These are phyloP conservation scores for Oikopleura vanhoeffeni DNA, from an alignment of 23 tunicate genomes.

Conservation along the genomic window DNA sequence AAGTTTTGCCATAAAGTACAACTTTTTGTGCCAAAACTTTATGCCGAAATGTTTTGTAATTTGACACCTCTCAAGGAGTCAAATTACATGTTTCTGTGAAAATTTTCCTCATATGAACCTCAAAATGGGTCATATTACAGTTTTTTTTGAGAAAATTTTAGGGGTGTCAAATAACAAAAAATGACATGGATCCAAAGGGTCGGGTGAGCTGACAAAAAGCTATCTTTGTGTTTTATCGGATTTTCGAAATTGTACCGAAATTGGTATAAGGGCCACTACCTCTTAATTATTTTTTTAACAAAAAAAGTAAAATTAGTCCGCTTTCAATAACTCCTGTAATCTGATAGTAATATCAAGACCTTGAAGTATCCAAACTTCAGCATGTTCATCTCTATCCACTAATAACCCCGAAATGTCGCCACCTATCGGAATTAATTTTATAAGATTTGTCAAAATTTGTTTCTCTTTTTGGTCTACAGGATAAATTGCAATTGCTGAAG, in stretches of 20 bases:
- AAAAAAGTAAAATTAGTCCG: not conserved
- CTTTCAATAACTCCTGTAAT: not conserved
- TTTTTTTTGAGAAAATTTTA: not conserved
- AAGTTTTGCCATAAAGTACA: too few relatives aligned
- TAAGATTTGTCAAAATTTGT: not conserved
- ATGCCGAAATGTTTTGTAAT: too few relatives aligned
- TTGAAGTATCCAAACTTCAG: not conserved
- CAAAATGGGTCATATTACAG: not conserved
- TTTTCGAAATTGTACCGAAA: not conserved
- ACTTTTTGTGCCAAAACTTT: too few relatives aligned
- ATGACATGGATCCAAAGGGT: not conserved
- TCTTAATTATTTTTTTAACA: too few relatives aligned
- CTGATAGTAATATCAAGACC: not conserved
- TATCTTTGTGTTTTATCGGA: not conserved
- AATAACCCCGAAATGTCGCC: not conserved
- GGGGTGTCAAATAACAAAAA: not conserved
- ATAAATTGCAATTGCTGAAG: not conserved
- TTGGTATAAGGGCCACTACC: not conserved
- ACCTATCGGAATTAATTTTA: not conserved
- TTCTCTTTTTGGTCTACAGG: not conserved
- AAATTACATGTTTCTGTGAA: too few relatives aligned
- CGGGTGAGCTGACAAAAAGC: not conserved
- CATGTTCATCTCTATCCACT: slow-evolving; percentile 1
- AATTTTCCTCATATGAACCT: too few relatives aligned
- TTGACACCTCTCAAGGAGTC: too few relatives aligned